Conservation (phyloP, 2,888 invertebrate genomes). For the Chymomyza fuscimana region DNA sequence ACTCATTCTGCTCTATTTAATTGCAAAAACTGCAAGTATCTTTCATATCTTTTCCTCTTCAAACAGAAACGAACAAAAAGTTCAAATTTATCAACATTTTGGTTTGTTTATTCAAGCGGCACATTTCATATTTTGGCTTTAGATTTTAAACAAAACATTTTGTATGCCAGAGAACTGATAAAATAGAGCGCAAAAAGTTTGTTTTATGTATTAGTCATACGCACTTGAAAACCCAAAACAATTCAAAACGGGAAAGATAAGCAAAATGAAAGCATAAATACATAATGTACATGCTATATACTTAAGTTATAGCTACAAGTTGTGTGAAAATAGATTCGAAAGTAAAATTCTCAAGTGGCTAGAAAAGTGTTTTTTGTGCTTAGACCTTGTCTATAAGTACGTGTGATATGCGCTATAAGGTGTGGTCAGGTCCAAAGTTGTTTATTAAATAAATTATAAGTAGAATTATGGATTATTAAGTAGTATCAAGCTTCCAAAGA, state of each 20-base stretch:
- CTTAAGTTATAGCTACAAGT: neutral
- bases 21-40: constrained; percentile 12
- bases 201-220: constrained; percentile 21
- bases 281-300: neutral
- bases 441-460: neutral
- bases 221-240: constrained; percentile 8
- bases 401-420: neutral
- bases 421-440: constrained; percentile 3
- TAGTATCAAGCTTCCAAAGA: neutral
- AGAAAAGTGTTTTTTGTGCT: neutral
- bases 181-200: neutral
- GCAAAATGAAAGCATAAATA: constrained; percentile 9
- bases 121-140: neutral
- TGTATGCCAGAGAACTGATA: constrained; percentile 10
- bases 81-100: neutral
- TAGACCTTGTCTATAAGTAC: neutral
- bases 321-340: constrained; percentile 19
- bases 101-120: neutral
- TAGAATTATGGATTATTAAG: neutral
- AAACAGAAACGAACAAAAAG: no score
- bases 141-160: constrained; percentile 10
- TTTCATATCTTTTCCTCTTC: constrained; percentile 4
- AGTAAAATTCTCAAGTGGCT: constrained; percentile 27
- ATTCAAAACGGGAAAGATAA: constrained; percentile 8
- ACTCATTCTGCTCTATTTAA: constrained; percentile 34